Evolutionary conservation across 2,888 invertebrate species (phyloP).

Genomic region (Tethea ocularis): DNA sequence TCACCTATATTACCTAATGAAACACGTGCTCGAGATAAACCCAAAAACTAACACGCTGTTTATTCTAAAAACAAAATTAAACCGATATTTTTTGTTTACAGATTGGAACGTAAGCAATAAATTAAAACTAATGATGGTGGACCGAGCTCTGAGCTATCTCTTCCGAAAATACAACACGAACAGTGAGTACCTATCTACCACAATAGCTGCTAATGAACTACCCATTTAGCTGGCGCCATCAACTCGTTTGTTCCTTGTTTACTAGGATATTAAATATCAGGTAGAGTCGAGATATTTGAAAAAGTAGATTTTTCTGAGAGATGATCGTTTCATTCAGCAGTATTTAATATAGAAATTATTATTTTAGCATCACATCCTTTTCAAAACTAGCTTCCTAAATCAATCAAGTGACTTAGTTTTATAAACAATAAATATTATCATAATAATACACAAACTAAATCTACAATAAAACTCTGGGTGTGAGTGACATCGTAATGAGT

Average conservation of each 20-base stretch:
- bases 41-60: not conserved
- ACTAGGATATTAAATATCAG: slow-evolving; percentile 20
- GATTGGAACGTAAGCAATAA: slow-evolving; percentile 58
- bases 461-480: too few species aligned
- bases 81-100: slow-evolving; percentile 48
- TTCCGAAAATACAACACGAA: slow-evolving; percentile 58
- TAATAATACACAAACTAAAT: too few species aligned
- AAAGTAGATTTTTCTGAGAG: slow-evolving; percentile 10
- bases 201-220: slow-evolving; percentile 28
- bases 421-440: too few species aligned
- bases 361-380: too few species aligned
- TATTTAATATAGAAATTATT: not conserved
- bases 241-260: slow-evolving; percentile 29
- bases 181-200: slow-evolving; percentile 35
- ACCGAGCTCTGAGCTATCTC: slow-evolving; percentile 51
- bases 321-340: not conserved
- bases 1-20: slow-evolving; percentile 10
- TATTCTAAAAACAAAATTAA: not conserved
- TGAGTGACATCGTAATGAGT: too few species aligned
- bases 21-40: slow-evolving; percentile 3
- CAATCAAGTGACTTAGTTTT: too few species aligned
- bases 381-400: too few species aligned
- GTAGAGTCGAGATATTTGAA: slow-evolving; percentile 20
- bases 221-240: slow-evolving; percentile 17
- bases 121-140: slow-evolving; percentile 58